Evolutionary conservation across 2,797 vertebrate species (phyloP).

Genomic region (Sebastolobus alascanus): DNA sequence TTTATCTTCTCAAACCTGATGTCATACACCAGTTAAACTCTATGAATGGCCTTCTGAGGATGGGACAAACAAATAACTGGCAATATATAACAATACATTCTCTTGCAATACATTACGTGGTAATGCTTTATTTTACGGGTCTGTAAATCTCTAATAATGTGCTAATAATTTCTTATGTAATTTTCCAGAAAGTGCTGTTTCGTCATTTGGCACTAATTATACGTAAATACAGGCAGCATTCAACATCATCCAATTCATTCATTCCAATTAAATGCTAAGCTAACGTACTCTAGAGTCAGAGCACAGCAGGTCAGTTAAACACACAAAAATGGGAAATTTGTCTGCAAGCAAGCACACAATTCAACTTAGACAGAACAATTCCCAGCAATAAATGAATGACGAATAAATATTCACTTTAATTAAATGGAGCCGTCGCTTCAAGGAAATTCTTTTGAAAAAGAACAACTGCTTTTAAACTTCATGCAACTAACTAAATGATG

Average conservation of each 20-base stretch:
- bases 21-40: not conserved
- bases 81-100: not conserved
- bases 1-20: not conserved
- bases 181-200: not conserved
- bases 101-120: not conserved
- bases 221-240: not conserved
- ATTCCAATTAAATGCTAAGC: not conserved
- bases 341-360: too few species aligned
- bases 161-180: not conserved
- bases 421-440: too few species aligned
- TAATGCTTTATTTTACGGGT: not conserved
- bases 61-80: not conserved
- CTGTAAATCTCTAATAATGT: not conserved
- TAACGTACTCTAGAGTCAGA: not conserved
- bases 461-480: too few species aligned
- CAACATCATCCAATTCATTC: not conserved
- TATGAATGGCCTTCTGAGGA: not conserved
- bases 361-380: too few species aligned
- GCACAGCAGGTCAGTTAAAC: too few species aligned
- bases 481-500: too few species aligned
- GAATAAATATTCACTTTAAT: too few species aligned
- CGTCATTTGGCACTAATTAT: not conserved
- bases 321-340: too few species aligned
- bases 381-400: too few species aligned
- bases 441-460: too few species aligned